Evolutionary conservation across 1,140 invertebrate genomes (phyloP).

Genomic region (Lucilia cuprina): DNA sequence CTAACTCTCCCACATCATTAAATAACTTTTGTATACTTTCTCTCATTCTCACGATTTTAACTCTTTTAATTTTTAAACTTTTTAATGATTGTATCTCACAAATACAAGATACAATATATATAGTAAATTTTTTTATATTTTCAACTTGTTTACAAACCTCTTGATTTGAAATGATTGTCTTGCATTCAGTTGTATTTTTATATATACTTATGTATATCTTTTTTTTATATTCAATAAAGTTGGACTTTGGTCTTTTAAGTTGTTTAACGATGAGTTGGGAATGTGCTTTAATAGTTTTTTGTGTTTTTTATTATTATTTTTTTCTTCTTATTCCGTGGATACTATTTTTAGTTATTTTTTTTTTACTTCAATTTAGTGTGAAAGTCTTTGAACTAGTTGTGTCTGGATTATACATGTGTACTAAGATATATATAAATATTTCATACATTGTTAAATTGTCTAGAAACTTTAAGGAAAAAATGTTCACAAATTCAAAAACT

Average conservation of each 20-base stretch:
- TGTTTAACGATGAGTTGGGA: not conserved
- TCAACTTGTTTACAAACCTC: slow-evolving; percentile 1
- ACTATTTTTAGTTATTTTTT: not conserved
- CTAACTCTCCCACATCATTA: not conserved
- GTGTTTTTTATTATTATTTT: not conserved
- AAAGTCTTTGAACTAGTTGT: not conserved
- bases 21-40: not conserved
- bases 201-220: not conserved
- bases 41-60: not conserved
- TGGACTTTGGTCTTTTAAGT: not conserved
- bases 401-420: too few relatives aligned
- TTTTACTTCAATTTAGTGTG: not conserved
- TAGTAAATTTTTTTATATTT: not conserved
- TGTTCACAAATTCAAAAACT: too few relatives aligned
- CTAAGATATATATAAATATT: too few relatives aligned
- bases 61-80: not conserved
- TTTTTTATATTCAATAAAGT: not conserved
- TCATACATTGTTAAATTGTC: too few relatives aligned
- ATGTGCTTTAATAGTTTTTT: not conserved
- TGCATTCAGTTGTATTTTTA: not conserved
- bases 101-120: not conserved
- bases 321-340: not conserved
- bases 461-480: too few relatives aligned
- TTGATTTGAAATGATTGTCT: not conserved
- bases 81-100: not conserved